Conservation (phyloP, 2,113 vertebrate genomes). For the Eudyptes chrysolophus region DNA sequence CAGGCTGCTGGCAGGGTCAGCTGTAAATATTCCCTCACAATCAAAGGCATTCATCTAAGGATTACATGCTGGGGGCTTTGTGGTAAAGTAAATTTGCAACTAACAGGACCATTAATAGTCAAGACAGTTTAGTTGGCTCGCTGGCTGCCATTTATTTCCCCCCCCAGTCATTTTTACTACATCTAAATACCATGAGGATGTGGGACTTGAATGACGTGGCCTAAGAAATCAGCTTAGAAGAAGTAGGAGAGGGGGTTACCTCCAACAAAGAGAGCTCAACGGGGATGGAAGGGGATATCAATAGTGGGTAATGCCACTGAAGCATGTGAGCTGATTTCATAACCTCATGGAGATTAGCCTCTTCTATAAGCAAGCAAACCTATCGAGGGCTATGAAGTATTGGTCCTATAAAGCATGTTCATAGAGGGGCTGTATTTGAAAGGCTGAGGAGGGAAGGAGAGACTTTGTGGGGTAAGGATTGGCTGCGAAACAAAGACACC, state of each 20-base stretch:
- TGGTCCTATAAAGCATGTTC: not conserved
- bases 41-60: slow-evolving; percentile 58
- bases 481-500: not conserved
- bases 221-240: slow-evolving; percentile 47
- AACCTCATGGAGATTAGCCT: slow-evolving; percentile 6
- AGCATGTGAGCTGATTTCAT: slow-evolving; percentile 55
- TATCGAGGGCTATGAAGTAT: not conserved
- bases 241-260: slow-evolving; percentile 3
- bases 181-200: not conserved
- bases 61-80: slow-evolving; percentile 56
- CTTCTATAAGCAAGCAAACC: not conserved
- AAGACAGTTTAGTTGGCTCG: not conserved
- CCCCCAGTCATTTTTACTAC: slow-evolving; percentile 33
- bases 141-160: slow-evolving; percentile 24
- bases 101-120: slow-evolving; percentile 47
- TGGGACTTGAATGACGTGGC: not conserved
- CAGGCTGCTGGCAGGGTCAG: slow-evolving; percentile 45
- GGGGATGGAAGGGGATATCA: not conserved
- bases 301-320: not conserved
- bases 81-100: slow-evolving; percentile 51
- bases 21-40: slow-evolving; percentile 58
- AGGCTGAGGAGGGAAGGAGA: not conserved
- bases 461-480: not conserved
- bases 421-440: not conserved
- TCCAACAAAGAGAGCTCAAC: slow-evolving; percentile 23